Evolutionary conservation across 1,140 invertebrate species (phyloP), one percentile per base, ranked within the genome.

Genomic region (Zaprionus camerounensis): DNA sequence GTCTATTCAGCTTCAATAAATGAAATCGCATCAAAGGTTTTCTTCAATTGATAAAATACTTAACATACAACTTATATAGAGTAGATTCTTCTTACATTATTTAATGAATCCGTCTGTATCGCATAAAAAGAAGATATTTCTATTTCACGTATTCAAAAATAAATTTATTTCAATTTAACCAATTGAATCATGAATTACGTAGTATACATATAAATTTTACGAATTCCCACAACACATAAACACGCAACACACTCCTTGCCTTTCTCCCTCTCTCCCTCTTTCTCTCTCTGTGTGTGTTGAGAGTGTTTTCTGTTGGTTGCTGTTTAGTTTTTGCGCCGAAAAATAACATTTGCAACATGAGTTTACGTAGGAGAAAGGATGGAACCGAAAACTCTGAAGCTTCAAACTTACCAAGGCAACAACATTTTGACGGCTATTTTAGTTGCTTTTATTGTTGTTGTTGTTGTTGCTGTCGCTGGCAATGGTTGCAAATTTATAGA

Each of bases 401-500:
- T 71, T n/a, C 15, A 57, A 67, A 62, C 57, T 70, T 70, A 58
- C 26, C 12, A 38, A 63, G 38, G 49, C 67, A 28, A 70, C 69
- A 57, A 34, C 31, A 34, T 15, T 38, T 70, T 74, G 71, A 74
- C 66, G 65, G 49, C 34, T 68, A 13, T 67, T 34, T 34, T 34
- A 34, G 31, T 28, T 31, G 28, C 22, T 67, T 58, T 67, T 59
- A 59, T 49, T 59, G 36, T 71, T 51, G 26, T 70, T 62, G 59
- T 62, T 78, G 38, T 28, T 70, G 68, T 34, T 26, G n/a, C n/a
- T n/a, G 58, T 53, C 59, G 64, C 17, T 62, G 57, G 36, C 57
- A n/a, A 65, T 81, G 76, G 64, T 76, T 81, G 76, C 71, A 76
- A 81, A 80, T 77, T 86, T 86, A 82, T 82, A 82, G 82, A 86